Evolutionary conservation across 2,113 vertebrate genomes (phyloP).

Genomic region (Atrichornis clamosus): DNA sequence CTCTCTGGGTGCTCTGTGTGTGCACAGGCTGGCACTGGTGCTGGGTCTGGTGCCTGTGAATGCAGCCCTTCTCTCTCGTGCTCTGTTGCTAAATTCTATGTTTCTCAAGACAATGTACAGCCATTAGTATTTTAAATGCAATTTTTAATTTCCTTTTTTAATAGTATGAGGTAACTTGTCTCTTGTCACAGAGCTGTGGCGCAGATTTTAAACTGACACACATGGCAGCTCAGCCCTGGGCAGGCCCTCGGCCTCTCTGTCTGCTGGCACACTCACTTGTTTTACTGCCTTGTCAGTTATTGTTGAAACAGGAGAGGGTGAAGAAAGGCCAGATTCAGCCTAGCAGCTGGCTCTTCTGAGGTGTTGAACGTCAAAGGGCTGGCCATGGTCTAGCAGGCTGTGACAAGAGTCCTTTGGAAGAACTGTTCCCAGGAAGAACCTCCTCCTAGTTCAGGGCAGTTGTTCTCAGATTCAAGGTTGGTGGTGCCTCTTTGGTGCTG

Average conservation of each 20-base stretch:
- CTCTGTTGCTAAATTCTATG: background rate
- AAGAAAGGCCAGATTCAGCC: background rate
- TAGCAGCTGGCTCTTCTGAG: background rate
- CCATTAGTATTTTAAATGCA: background rate
- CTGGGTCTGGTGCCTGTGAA: background rate
- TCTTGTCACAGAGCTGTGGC: background rate
- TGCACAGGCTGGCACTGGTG: background rate
- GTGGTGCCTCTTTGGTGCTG: background rate
- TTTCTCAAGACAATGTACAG: background rate
- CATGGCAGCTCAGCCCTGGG: accelerated
- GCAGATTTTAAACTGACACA: background rate
- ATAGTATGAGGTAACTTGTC: background rate
- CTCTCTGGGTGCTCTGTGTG: accelerated
- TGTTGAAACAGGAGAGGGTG: background rate
- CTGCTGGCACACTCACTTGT: accelerated
- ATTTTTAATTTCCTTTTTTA: background rate
- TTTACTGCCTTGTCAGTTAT: background rate
- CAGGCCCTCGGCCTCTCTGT: background rate
- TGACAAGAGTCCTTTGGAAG: background rate
- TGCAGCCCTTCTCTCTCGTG: background rate
- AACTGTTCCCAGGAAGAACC: background rate
- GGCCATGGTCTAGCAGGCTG: background rate
- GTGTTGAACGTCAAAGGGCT: background rate
- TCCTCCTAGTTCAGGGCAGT: background rate
- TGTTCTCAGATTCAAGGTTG: background rate